These are phyloP conservation scores for Beris morrisii DNA, from an alignment of 2,888 invertebrate species.

Conservation along the genomic window DNA sequence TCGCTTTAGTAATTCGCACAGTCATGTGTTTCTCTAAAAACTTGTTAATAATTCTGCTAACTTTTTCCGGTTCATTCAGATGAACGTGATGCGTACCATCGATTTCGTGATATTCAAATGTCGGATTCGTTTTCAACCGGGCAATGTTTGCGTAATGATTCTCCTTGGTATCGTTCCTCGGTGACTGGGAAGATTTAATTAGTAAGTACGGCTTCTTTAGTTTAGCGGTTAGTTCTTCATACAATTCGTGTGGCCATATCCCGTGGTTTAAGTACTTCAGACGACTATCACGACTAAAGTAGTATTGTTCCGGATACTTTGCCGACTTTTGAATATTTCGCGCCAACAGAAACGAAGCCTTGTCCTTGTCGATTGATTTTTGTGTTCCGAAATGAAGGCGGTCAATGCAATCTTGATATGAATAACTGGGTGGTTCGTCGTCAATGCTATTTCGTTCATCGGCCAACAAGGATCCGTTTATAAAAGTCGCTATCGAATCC, in stretches of 20 bases:
- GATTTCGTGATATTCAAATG: constrained; percentile 64
- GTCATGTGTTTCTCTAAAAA: constrained; percentile 43
- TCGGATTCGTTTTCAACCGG: constrained; percentile 59
- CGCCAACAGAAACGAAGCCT: constrained; percentile 60
- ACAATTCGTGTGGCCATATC: constrained; percentile 54
- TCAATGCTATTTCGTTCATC: constrained; percentile 54
- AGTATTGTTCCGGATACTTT: constrained; percentile 63
- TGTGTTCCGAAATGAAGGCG: constrained; percentile 61
- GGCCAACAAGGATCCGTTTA: constrained; percentile 58
- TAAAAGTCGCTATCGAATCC: constrained; percentile 52
- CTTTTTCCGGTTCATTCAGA: constrained; percentile 65
- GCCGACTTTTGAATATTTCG: constrained; percentile 63
- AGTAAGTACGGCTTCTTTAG: constrained; percentile 67
- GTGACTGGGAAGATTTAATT: constrained; percentile 62
- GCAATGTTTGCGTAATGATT: constrained; percentile 62
- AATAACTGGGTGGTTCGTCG: constrained; percentile 65
- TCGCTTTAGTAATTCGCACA: not conserved
- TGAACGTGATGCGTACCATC: constrained; percentile 75
- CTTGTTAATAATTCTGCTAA: constrained; percentile 59
- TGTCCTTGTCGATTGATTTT: constrained; percentile 62
- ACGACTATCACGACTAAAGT: constrained; percentile 67
- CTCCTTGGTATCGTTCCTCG: constrained; percentile 60
- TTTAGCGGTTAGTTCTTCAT: constrained; percentile 60
- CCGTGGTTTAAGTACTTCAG: constrained; percentile 56
- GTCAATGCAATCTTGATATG: constrained; percentile 64